A percentile compares a stretch with the other conserved stretches of the same genome.
These are phyloP conservation scores for Baryphthengus martii DNA, from an alignment of 2,113 vertebrate species.

Conservation along the genomic window DNA sequence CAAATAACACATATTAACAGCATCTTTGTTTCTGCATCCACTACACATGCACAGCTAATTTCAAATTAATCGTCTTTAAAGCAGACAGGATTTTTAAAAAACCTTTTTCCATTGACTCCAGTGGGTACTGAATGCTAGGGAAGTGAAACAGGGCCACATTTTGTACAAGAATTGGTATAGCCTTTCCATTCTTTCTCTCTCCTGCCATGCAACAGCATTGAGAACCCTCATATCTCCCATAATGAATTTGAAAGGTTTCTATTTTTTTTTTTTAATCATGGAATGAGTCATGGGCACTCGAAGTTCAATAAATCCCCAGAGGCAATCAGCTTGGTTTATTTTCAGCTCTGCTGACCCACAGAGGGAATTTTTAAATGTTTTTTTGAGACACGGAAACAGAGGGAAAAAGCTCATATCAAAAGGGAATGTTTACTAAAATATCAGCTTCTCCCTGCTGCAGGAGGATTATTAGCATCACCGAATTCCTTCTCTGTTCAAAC, in stretches of 20 bases:
- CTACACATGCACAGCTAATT: background rate
- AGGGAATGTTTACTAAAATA: background rate
- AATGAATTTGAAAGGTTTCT: background rate
- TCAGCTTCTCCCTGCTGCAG: background rate
- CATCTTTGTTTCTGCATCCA: background rate
- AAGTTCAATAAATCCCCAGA: conserved; percentile 21
- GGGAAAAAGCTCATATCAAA: background rate
- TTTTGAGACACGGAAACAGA: background rate
- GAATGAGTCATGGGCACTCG: background rate
- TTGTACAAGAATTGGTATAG: background rate
- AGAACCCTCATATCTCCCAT: background rate
- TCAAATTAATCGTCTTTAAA: background rate
- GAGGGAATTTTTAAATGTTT: background rate
- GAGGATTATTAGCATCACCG: background rate
- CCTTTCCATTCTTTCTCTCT: background rate
- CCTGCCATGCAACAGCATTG: background rate
- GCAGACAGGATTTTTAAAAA: background rate
- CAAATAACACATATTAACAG: background rate
- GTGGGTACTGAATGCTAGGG: background rate
- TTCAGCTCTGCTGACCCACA: conserved; percentile 2
- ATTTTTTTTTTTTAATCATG: background rate
- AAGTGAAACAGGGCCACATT: background rate
- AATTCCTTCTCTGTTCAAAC: background rate
- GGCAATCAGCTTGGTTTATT: conserved; percentile 22
- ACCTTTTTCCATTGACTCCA: background rate